Percentiles rank a stretch among this genome's conserved stretches.
phyloP scores from a whole-genome alignment of 64 coral and sea anemone species.

The Montipora sp. region DNA sequence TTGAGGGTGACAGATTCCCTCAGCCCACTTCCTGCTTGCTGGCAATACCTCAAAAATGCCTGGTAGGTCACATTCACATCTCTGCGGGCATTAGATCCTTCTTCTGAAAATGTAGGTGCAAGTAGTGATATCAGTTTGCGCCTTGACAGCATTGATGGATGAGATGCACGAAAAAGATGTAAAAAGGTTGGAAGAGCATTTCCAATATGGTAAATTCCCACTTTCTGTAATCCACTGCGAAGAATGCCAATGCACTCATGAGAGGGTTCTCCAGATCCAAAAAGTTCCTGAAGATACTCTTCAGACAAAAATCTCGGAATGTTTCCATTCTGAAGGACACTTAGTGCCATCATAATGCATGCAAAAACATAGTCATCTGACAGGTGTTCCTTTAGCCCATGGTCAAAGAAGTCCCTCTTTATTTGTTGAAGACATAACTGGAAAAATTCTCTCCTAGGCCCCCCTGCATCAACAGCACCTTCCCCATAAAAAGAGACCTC shows the following conservation, averaged over 20 bases:
- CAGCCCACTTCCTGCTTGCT: too few species aligned
- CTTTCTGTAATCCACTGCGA: constrained; percentile 21
- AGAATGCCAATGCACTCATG: neutral
- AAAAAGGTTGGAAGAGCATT: constrained; percentile 47
- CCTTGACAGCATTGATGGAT: constrained; percentile 18
- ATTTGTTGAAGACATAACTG: constrained; percentile 69
- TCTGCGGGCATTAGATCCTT: too few species aligned
- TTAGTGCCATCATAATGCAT: constrained; percentile 55
- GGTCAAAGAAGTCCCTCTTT: constrained; percentile 58
- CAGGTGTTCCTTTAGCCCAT: constrained; percentile 50
- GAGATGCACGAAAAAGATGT: constrained; percentile 43
- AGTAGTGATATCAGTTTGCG: constrained; percentile 1
- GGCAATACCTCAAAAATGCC: too few species aligned
- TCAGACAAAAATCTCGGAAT: constrained; percentile 55
- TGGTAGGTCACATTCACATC: too few species aligned
- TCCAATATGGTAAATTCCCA: constrained; percentile 49
- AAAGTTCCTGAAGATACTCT: constrained; percentile 50
- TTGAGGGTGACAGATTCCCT: too few species aligned
- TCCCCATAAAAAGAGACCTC: constrained; percentile 63
- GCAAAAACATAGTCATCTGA: constrained; percentile 44
- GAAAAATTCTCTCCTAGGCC: constrained; percentile 69
- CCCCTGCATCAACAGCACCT: constrained; percentile 45
- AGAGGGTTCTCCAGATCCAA: constrained; percentile 24
- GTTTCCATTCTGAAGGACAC: constrained; percentile 66
- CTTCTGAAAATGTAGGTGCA: too few species aligned